Evolutionary conservation across 2,888 invertebrate species (phyloP).

Genomic region (Aleiodes alternator): DNA sequence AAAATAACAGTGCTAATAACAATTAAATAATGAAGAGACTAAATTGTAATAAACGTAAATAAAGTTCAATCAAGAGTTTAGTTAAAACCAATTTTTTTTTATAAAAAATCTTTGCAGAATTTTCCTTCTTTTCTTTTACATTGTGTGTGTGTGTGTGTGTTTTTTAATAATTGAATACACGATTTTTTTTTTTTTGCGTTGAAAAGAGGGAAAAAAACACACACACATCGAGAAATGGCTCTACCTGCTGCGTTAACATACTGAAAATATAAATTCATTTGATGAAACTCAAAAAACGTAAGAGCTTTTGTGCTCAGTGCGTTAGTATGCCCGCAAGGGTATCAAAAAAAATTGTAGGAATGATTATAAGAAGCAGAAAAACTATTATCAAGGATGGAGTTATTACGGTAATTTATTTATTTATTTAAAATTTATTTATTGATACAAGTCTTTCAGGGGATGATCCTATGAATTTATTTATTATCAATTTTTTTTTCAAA

Average conservation of each 20-base stretch:
- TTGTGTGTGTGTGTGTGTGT: background rate
- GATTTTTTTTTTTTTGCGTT: background rate
- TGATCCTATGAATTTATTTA: background rate
- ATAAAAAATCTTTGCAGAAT: background rate
- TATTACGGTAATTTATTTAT: constrained; percentile 81
- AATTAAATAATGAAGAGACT: constrained; percentile 19
- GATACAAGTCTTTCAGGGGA: no score
- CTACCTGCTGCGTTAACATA: background rate
- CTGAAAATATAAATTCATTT: constrained; percentile 54
- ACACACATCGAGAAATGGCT: constrained; percentile 17
- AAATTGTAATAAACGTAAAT: background rate
- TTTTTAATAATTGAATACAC: background rate
- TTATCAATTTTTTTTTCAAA: constrained; percentile 3
- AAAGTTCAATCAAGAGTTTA: background rate
- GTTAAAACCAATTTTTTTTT: background rate
- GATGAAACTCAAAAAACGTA: constrained; percentile 75
- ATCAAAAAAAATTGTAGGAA: constrained; percentile 90
- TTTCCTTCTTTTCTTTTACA: background rate
- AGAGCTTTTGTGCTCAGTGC: constrained; percentile 75
- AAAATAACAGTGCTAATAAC: background rate
- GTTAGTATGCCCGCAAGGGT: constrained; percentile 82
- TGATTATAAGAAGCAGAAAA: constrained; percentile 91
- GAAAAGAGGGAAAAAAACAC: background rate
- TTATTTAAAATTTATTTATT: background rate
- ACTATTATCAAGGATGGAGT: constrained; percentile 92